Evolutionary conservation across 92 coral and sea anemone genomes (phyloP).

Genomic region (Porites lobata): DNA sequence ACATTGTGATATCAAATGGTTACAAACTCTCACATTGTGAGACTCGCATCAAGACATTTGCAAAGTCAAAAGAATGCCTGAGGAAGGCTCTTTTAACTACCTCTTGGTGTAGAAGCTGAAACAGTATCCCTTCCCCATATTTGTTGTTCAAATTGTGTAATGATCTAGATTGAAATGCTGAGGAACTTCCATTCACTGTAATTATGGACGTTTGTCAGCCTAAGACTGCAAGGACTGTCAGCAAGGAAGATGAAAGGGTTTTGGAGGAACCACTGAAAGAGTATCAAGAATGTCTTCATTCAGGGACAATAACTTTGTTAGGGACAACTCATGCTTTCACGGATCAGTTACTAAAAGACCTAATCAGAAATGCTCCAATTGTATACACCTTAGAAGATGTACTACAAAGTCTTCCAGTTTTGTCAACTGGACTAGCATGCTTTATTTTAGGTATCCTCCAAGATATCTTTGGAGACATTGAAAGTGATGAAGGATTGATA

Average conservation of each 20-base stretch:
- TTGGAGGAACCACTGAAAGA: conserved; percentile 39
- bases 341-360: conserved; percentile 31
- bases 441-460: conserved; percentile 21
- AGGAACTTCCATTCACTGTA: conserved; percentile 6
- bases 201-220: not conserved
- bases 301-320: conserved; percentile 30
- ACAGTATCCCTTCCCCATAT: conserved; percentile 6
- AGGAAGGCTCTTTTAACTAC: conserved; percentile 33
- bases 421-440: conserved; percentile 19
- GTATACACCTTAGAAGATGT: conserved; percentile 37
- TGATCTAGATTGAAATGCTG: conserved; percentile 2
- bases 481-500: conserved; percentile 3
- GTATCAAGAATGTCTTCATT: conserved; percentile 20
- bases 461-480: conserved; percentile 43
- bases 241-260: conserved; percentile 8
- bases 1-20: conserved; percentile 60
- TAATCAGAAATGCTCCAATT: conserved; percentile 18
- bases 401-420: conserved; percentile 20
- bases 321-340: conserved; percentile 48
- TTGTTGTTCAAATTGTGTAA: conserved; percentile 51
- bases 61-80: not conserved
- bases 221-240: conserved; percentile 2
- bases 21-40: conserved; percentile 60
- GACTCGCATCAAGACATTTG: conserved; percentile 17
- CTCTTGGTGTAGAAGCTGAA: conserved; percentile 9